phyloP scores from a whole-genome alignment of 2,888 invertebrate species.

The Dicranocentrus wangi region DNA sequence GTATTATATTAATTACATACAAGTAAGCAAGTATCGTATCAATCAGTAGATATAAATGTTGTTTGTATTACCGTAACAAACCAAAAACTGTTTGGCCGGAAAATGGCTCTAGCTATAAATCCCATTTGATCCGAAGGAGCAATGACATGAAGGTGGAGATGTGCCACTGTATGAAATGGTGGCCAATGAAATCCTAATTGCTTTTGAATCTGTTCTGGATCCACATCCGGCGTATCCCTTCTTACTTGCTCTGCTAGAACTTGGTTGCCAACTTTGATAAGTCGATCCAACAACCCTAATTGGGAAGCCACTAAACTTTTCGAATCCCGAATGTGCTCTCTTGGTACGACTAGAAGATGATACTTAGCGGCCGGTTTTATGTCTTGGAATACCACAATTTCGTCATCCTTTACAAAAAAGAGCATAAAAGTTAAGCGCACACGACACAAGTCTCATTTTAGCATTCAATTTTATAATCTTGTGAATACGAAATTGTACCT shows the following conservation, averaged over 20 bases:
- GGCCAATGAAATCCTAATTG: slow-evolving; percentile 87
- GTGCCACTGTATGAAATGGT: slow-evolving; percentile 87
- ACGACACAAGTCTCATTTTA: too few species aligned
- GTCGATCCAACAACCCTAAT: slow-evolving; percentile 37
- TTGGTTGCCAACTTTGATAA: slow-evolving; percentile 49
- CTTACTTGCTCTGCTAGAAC: slow-evolving; percentile 15
- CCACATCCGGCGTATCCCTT: slow-evolving; percentile 20
- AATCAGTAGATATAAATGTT: too few species aligned
- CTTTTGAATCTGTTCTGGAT: slow-evolving; percentile 1
- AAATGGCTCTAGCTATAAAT: too few species aligned
- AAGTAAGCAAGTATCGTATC: too few species aligned
- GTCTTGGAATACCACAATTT: slow-evolving; percentile 87
- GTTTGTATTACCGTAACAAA: too few species aligned
- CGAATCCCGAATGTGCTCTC: slow-evolving; percentile 84
- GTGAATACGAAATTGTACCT: too few species aligned
- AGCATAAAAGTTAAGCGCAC: too few species aligned
- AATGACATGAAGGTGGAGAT: slow-evolving; percentile 93
- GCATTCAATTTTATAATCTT: too few species aligned
- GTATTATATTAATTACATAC: too few species aligned
- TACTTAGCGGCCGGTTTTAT: slow-evolving; percentile 86
- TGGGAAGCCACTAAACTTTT: slow-evolving; percentile 81
- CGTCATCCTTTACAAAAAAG: too few species aligned
- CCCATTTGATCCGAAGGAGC: too few species aligned
- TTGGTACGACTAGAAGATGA: slow-evolving; percentile 87
- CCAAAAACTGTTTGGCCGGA: too few species aligned